A percentile compares a stretch with the other conserved stretches of the same genome.
phyloP scores from a whole-genome alignment of 2,113 vertebrate genomes.

The Raphicerus campestris region DNA sequence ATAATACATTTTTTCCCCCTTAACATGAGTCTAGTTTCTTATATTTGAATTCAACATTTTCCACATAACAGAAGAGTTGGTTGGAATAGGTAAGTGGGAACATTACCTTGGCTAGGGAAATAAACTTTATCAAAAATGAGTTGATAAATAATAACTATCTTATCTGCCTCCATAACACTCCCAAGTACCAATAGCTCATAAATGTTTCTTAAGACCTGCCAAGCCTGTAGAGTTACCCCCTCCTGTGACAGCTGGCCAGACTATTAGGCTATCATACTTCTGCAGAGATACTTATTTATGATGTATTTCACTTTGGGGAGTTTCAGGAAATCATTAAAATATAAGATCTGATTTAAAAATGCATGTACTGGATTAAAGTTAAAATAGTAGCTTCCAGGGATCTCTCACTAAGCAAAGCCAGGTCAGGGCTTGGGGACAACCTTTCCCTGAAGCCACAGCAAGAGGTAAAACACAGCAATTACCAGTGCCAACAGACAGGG shows the following conservation, averaged over 20 bases:
- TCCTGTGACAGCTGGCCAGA: background rate
- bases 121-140: background rate
- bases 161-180: background rate
- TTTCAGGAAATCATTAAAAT: slow-evolving; percentile 47
- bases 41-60: background rate
- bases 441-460: slow-evolving; percentile 38
- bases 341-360: slow-evolving; percentile 4
- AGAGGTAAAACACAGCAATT: slow-evolving; percentile 54
- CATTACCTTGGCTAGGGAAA: background rate
- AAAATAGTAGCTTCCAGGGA: background rate
- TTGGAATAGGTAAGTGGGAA: background rate
- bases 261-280: background rate
- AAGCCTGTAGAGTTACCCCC: background rate
- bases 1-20: too few species aligned
- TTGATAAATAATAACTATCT: background rate
- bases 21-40: background rate
- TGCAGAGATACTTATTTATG: background rate
- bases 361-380: slow-evolving; percentile 24
- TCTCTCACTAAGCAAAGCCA: slow-evolving; percentile 24
- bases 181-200: background rate
- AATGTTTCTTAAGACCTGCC: background rate
- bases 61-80: background rate
- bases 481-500: slow-evolving; percentile 43
- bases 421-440: slow-evolving; percentile 10
- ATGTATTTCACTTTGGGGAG: slow-evolving; percentile 25